These are phyloP conservation scores for Polymixis flavicincta DNA, from an alignment of 2,888 invertebrate species.

Conservation along the genomic window DNA sequence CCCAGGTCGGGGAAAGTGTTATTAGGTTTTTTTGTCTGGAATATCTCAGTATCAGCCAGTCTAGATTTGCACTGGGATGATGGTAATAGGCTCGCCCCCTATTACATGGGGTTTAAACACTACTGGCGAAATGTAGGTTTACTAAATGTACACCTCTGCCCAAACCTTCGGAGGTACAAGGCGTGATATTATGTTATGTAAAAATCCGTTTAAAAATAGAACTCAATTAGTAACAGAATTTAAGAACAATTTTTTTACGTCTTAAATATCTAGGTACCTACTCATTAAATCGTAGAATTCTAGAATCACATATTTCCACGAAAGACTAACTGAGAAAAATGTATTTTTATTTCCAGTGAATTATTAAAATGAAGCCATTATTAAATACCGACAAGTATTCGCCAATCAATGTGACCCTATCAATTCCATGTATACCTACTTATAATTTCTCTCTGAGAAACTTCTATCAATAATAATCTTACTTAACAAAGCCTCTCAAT, in stretches of 20 bases:
- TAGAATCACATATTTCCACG: background rate
- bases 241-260: background rate
- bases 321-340: background rate
- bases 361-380: background rate
- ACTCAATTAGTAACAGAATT: background rate
- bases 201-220: background rate
- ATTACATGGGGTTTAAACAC: too few relatives aligned
- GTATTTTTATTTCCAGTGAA: background rate
- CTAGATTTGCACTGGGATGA: too few relatives aligned
- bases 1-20: too few relatives aligned
- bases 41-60: too few relatives aligned
- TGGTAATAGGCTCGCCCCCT: too few relatives aligned
- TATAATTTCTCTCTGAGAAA: background rate
- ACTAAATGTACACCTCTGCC: too few relatives aligned
- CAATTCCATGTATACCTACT: background rate
- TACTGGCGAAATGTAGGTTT: too few relatives aligned
- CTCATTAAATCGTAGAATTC: background rate
- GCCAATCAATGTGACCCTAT: background rate
- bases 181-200: background rate
- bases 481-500: slow-evolving; percentile 20
- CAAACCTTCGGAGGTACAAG: too few relatives aligned
- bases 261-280: background rate
- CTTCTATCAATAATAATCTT: background rate
- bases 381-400: background rate
- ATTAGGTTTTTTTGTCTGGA: too few relatives aligned